Base-by-base conservation (phyloP, 2,888 invertebrate species). In the Matsumyia berberina region DNA sequence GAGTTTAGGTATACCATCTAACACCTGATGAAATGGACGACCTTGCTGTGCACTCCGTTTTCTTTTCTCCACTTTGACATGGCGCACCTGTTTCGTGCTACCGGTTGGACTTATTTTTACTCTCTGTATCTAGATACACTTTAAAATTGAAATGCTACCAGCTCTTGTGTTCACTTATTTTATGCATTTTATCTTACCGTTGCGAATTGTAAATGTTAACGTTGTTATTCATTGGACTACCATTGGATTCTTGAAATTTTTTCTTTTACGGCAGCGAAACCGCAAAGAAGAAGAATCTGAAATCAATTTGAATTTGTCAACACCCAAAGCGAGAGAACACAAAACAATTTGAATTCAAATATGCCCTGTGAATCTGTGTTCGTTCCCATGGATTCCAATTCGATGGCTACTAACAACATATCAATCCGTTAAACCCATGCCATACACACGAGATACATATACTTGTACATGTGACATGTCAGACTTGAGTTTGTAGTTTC, bases 291-390 rank as follows among this genome's bases (percentile, higher is more conserved):
- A 67, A 86, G 85, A 62, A 66, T 58, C 62, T 29, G 49, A 79
- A 78, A 85, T 80, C 76, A 72, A 86, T 86, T 87, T 86, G n/a
- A 89, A 89, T 88, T 89, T 89, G 88, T 89, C 86, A 87, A 86
- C 86, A 78, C 72, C 17, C 31, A 2, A 73, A 57, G 24, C 11
- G 33, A 55, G 15, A 57, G 35, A 58, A 49, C 31, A 35, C 39
- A 49, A 60, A 55, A 42, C 42, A 31, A 35, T 57, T 57, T 64
- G 2, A 78, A 86, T 57, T 67, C 42, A 35, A 77, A 64, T 58
- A 72, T 46, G 3, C 19, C 17, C 73, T 69, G 62, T 64, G 73
- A 74, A 69, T 58, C 24, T 31, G 39, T 76, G 19, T 33, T 57
- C 57, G 74, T 79, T 76, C 80, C 62, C 76, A 83, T 74, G 83